These are phyloP conservation scores for Vulpes lagopus DNA, from an alignment of 2,113 vertebrate species.

Conservation along the genomic window DNA sequence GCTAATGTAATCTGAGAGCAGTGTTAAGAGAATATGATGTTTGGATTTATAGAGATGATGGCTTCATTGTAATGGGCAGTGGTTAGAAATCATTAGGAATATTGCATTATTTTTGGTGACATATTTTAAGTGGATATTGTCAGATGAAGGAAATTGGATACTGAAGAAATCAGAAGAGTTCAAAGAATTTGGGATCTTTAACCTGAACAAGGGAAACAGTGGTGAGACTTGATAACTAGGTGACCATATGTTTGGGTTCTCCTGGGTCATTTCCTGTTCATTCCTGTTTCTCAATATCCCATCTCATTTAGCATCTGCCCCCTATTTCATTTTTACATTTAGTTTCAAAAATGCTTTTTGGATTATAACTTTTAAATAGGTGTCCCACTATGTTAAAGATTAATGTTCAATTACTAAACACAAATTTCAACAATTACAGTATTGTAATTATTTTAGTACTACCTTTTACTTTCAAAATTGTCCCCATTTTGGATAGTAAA, in stretches of 20 bases:
- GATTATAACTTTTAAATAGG: neutral
- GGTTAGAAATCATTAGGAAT: neutral
- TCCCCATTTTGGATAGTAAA: neutral
- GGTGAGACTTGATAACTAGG: neutral
- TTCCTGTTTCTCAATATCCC: neutral
- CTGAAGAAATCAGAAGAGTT: constrained; percentile 7
- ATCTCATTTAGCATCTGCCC: neutral
- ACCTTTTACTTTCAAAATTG: neutral
- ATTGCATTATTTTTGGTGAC: neutral
- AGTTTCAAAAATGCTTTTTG: constrained; percentile 28
- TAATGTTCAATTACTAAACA: neutral
- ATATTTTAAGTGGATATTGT: neutral
- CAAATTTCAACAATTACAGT: neutral
- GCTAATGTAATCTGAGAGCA: no score
- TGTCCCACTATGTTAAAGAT: neutral
- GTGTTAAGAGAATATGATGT: neutral
- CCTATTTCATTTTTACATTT: neutral
- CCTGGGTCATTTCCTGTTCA: neutral
- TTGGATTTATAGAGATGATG: neutral
- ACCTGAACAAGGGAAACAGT: neutral
- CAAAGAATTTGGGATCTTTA: neutral
- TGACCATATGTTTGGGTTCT: neutral
- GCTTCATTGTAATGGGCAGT: neutral
- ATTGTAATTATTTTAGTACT: neutral
- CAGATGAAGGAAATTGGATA: neutral